These are phyloP conservation scores for Pseudonaja textilis DNA, from an alignment of 2,113 vertebrate species.

Conservation along the genomic window DNA sequence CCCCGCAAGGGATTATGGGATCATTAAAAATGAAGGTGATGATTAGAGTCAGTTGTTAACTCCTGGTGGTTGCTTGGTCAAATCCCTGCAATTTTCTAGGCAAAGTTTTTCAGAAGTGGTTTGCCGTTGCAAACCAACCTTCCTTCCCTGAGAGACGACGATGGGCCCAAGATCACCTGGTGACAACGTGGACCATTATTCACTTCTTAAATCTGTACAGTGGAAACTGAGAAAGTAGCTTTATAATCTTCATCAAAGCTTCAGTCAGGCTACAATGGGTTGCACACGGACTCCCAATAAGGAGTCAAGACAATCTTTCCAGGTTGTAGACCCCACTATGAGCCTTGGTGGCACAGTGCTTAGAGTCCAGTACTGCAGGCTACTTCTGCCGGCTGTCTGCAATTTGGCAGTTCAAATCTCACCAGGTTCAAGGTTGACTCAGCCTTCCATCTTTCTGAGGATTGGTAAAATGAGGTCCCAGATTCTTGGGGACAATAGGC, in stretches of 20 bases:
- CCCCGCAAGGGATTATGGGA: too few relatives aligned
- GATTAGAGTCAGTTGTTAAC: too few relatives aligned
- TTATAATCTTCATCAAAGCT: neutral
- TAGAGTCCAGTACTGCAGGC: too few relatives aligned
- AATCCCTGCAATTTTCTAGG: neutral
- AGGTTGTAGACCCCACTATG: neutral
- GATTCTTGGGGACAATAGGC: too few relatives aligned
- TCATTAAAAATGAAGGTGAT: too few relatives aligned
- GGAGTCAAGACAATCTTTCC: neutral
- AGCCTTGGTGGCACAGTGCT: too few relatives aligned
- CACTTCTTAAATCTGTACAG: neutral
- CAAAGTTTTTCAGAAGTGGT: neutral
- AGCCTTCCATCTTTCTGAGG: too few relatives aligned
- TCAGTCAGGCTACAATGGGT: neutral
- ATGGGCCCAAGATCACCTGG: neutral
- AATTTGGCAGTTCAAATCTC: too few relatives aligned
- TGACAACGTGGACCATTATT: neutral
- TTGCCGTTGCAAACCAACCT: neutral
- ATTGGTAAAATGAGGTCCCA: too few relatives aligned
- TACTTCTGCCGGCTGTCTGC: too few relatives aligned
- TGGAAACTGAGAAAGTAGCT: neutral
- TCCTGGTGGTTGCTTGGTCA: neutral
- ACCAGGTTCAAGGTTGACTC: too few relatives aligned
- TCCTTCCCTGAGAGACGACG: neutral
- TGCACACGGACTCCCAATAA: neutral